Conservation (phyloP, 2,888 invertebrate species). For the Epistrophella euchroma region DNA sequence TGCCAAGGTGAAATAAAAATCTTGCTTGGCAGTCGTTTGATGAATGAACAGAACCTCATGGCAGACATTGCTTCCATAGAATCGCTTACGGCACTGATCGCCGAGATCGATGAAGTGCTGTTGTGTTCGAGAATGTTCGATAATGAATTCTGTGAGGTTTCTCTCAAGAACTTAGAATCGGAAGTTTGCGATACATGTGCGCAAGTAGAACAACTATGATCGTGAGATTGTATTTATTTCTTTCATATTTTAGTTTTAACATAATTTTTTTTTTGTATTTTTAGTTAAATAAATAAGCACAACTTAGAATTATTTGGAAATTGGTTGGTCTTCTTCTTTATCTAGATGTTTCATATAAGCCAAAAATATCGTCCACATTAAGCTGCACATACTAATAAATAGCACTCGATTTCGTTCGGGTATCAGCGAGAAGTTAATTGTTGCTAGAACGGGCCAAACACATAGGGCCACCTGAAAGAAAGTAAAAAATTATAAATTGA, state of each 20-base stretch:
- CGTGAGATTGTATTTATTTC: neutral
- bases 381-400: conserved; percentile 89
- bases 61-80: conserved; percentile 61
- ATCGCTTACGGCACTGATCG: conserved; percentile 61
- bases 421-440: conserved; percentile 89
- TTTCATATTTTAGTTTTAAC: neutral
- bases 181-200: conserved; percentile 30
- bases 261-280: conserved; percentile 14
- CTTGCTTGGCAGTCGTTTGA: conserved; percentile 54
- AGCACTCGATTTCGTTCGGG: conserved; percentile 90
- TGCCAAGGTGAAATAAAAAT: conserved; percentile 68
- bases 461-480: conserved; percentile 86
- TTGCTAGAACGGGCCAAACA: conserved; percentile 90
- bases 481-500: neutral
- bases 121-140: conserved; percentile 53
- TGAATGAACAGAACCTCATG: conserved; percentile 57
- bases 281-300: conserved; percentile 20
- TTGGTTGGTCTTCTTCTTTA: neutral
- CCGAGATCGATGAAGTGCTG: conserved; percentile 68
- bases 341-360: conserved; percentile 90
- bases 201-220: conserved; percentile 3
- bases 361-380: conserved; percentile 90
- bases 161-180: conserved; percentile 18
- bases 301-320: conserved; percentile 26
- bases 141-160: conserved; percentile 63